Evolutionary conservation across 2,797 vertebrate species (phyloP).

Genomic region (Pseudopleuronectes americanus): DNA sequence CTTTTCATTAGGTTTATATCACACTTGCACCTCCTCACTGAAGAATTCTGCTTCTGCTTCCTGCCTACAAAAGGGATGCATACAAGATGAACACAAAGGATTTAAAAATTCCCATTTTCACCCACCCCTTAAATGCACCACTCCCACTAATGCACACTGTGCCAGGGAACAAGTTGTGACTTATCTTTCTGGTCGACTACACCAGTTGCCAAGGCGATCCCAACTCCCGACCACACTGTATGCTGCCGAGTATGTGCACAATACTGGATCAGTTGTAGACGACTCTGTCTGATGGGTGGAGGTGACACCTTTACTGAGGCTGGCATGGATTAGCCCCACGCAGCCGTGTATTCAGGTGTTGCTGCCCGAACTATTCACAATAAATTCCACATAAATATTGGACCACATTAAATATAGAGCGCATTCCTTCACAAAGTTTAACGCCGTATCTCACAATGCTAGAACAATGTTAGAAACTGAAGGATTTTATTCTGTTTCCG

Average conservation of each 20-base stretch:
- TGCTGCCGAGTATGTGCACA: neutral
- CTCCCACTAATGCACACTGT: conserved; percentile 11
- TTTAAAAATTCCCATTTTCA: conserved; percentile 12
- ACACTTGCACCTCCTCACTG: neutral
- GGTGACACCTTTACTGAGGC: neutral
- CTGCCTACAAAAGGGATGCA: neutral
- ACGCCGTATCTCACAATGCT: no score
- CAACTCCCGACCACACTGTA: neutral
- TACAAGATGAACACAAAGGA: neutral
- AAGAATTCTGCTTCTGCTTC: conserved; percentile 4
- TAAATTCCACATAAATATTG: neutral
- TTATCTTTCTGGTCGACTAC: conserved; percentile 25
- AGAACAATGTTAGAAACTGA: no score
- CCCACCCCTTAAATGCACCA: conserved; percentile 19
- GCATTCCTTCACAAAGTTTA: no score
- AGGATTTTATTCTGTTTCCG: no score
- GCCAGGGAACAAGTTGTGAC: conserved; percentile 55
- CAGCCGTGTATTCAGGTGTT: neutral
- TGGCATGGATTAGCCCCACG: neutral
- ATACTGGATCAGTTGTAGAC: conserved; percentile 14
- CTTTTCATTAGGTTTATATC: neutral
- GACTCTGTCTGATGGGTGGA: conserved; percentile 3
- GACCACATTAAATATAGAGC: neutral
- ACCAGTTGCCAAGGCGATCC: conserved; percentile 11
- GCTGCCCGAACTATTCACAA: neutral